Base-by-base conservation (phyloP, 2,113 vertebrate species). In the Cynopterus brachyotis region DNA sequence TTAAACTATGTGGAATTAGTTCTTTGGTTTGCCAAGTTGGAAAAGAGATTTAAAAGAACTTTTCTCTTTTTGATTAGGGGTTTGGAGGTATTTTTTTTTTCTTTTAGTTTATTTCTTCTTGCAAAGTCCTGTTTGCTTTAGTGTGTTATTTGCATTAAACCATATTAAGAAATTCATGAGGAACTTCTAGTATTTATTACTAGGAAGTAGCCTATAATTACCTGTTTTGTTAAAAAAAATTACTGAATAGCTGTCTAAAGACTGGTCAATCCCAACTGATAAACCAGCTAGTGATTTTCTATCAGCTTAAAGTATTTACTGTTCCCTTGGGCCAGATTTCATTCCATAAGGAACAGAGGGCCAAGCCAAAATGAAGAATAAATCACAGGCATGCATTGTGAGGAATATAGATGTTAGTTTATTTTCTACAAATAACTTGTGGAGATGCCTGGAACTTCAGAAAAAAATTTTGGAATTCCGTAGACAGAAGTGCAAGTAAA, bases 341-440 rank as follows among this genome's bases (percentile, higher is more conserved):
- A 50, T 89, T 98, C 96, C 70, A 87, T 81, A 95, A 97, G 98
- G 91, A 98, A 95, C 64, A 96, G 85, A 98, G 69, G n/a, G 20
- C 70, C 75, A 94, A 95, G 45, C 75, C 94, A 98, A 98, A 98
- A 15, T 92, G 66, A 83, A 97, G 95, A 98, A 97, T 97, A 98
- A 98, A 97, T 97, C 90, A 96, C 62, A 96, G 81, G 40, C 40
- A 11, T 32, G 50, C 92, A 97, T 97, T 88, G 96, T 85, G 50
- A 98, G 72, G 87, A 97, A 73, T 97, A 85, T 40, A 94, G 86
- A 98, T 98, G 97, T 96, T 98, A 95, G 84, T 97, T 91, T 94
- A 35, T 97, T 97, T 98, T 97, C 89, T 93, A 84, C 3, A 75
- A 97, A 97, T 96, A 96, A 90, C 76, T 89, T 98, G 92, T 94